Evolutionary conservation across 2,888 invertebrate genomes (phyloP), one percentile per base, ranked within the genome.

Genomic region (Chrysolina haemoptera): DNA sequence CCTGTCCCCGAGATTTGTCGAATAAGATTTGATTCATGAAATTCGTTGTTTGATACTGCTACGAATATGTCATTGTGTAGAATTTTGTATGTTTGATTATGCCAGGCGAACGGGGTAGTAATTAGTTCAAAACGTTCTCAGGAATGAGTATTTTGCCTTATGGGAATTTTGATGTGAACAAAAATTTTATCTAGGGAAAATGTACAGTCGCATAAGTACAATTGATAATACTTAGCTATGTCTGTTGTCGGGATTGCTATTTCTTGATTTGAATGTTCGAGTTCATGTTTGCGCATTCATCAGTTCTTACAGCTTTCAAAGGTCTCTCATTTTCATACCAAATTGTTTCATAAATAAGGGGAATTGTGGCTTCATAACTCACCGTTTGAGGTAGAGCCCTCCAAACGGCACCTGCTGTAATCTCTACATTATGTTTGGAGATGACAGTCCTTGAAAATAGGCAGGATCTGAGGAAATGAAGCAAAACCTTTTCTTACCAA

Each of bases 71-170:
- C 63, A 8, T 43, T 43, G 43, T 43, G 12, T 43, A 1, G 43
- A 5, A 43, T 74, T 14, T 62, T 48, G 63, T 77, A 79, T 0
- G 76, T 78, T 59, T 76, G 65, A 62, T 76, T 78, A 2, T 76
- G 20, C 79, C 79, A 78, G 20, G 76, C 76, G 64, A 79, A 79
- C 9, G 78, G 79, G 18, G 70, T 73, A 5, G 77, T 73, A 1
- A 73, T 53, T n/a, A 79, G 50, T 66, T 78, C 74, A 35, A 48
- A 11, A 78, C n/a, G 43, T 66, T 75, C 65, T 78, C 79, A 76
- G 11, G 48, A 48, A 12, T 65, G 10, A 0, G 20, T 12, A 6
- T 16, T 41, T 53, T 71, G 70, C 1, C n/a, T 68, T 14, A 77
- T 70, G 6, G 78, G 78, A 3, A 78, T 65, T 46, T 68, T 63